Evolutionary conservation across 2,888 invertebrate species (phyloP).

Genomic region (Dinocampus coccinellae): DNA sequence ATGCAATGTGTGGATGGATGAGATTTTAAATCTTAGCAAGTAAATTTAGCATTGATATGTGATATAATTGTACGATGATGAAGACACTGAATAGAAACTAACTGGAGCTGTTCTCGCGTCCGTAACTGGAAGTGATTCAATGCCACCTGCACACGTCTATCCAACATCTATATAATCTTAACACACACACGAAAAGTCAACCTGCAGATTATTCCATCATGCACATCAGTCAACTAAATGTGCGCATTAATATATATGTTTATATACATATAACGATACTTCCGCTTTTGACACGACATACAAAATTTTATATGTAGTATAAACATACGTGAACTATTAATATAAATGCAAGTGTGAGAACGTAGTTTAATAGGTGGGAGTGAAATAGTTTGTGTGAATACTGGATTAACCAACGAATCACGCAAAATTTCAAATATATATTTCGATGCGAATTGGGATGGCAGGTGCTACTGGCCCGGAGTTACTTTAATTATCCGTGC

Average conservation of each 20-base stretch:
- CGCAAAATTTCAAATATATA: conserved; percentile 48
- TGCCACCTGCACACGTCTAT: conserved; percentile 36
- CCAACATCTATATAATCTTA: conserved; percentile 4
- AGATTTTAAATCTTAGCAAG: not conserved
- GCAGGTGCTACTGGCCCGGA: conserved; percentile 49
- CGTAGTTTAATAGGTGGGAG: not conserved
- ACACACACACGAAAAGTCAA: not conserved
- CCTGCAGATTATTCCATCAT: not conserved
- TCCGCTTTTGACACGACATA: conserved; percentile 22
- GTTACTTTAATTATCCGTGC: conserved; percentile 35
- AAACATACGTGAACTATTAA: conserved; percentile 27
- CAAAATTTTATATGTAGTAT: conserved; percentile 16
- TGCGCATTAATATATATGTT: no score
- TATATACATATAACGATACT: conserved; percentile 21
- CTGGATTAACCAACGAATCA: not conserved
- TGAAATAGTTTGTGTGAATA: conserved; percentile 4
- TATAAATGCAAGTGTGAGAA: conserved; percentile 3
- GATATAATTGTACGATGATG: not conserved
- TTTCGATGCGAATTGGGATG: conserved; percentile 50
- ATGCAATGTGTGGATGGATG: not conserved
- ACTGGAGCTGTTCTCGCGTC: conserved; percentile 32
- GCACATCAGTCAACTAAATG: not conserved
- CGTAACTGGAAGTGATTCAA: conserved; percentile 48
- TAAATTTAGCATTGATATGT: not conserved
- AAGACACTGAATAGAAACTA: conserved; percentile 16